Evolutionary conservation across 2,888 invertebrate species (phyloP), one percentile per base, ranked within the genome.

Genomic region (Onchidella celtica): DNA sequence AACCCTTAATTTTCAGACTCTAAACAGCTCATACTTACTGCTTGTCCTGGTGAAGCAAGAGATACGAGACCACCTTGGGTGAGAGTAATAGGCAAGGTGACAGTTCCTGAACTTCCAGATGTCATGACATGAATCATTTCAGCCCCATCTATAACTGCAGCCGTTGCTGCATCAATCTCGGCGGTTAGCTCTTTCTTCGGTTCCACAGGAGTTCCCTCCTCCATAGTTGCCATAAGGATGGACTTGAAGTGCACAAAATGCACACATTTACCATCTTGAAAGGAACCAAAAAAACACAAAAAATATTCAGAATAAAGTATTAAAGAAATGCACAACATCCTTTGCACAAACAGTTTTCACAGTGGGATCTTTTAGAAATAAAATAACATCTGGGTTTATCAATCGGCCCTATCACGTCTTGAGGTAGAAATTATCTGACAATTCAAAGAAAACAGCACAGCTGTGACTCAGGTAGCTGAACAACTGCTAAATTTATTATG

Each of bases 81-180:
- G 27, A 92, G 84, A 17, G 92, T 90, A 6, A 92, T 90, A 82
- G 91, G 91, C 38, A 91, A 86, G 24, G 88, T 89, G 14, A 86
- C 83, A 3, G 87, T 82, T 27, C 84, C 81, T 57, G 83, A 81
- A 57, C 81, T 63, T 14, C 83, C 81, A 21, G 90, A 87, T 63
- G 88, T 88, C 63, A 91, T 87, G 29, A 91, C 87, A 81, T 91
- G 91, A 40, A 91, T 88, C 75, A 90, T 87, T 73, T 90, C 89
- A 34, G 87, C 84, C n/a, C 84, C 83, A 61, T 82, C 81, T 9
- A 82, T 70, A 24, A 81, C 81, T 65, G 79, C 72, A 6, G 83
- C 65, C 14, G 76, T 9, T n/a, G 57, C 69, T 32, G 77, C 73
- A 34, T 79, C 75, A 24, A 80, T 63, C 63, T 80, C 72, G 57